phyloP scores from a whole-genome alignment of 2,797 vertebrate species.

The Helicolenus hilgendorfi region DNA sequence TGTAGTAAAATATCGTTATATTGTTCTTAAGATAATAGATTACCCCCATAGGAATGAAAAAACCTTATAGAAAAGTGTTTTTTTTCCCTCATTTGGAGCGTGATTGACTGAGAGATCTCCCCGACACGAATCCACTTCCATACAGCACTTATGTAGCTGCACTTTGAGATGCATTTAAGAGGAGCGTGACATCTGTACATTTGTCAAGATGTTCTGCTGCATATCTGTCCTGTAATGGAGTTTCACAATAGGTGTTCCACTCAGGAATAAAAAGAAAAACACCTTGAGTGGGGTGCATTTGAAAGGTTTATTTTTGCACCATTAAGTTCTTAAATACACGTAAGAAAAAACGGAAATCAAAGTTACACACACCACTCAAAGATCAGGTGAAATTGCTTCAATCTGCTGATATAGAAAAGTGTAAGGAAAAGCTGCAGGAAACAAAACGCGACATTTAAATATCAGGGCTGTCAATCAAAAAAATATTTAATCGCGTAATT shows the following conservation, averaged over 20 bases:
- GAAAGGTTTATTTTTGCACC: neutral
- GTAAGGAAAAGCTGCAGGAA: neutral
- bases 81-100: neutral
- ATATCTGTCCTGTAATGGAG: conserved; percentile 4
- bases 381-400: neutral
- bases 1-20: no score
- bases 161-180: conserved; percentile 2
- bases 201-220: neutral
- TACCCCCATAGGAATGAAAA: neutral
- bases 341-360: neutral
- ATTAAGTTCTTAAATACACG: neutral
- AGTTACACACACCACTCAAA: neutral
- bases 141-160: neutral
- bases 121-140: neutral
- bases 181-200: neutral
- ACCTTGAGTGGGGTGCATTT: neutral
- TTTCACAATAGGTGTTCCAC: neutral
- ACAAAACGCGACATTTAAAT: neutral
- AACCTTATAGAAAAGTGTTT: neutral
- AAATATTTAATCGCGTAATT: no score
- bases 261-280: neutral
- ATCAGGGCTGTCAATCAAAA: neutral
- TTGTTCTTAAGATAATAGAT: neutral
- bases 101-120: neutral
- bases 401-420: neutral